Percentiles rank a stretch among this genome's conserved stretches.
These are phyloP conservation scores for Drosophila tristis DNA, from an alignment of 1,140 invertebrate species.

Conservation along the genomic window DNA sequence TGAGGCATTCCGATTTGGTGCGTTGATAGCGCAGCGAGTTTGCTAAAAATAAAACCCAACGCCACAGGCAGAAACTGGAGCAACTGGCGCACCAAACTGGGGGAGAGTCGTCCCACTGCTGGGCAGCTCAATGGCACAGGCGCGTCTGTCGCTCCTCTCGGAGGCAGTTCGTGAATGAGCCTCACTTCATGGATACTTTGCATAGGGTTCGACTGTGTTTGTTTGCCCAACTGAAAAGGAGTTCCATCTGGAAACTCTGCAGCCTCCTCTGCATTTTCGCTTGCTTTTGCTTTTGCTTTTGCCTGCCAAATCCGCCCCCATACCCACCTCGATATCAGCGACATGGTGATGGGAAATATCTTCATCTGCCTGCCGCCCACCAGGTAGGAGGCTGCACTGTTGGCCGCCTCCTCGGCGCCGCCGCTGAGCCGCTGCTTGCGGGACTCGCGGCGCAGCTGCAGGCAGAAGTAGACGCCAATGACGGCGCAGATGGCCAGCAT, in stretches of 20 bases:
- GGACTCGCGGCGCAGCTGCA: conserved; percentile 82
- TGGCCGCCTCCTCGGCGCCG: conserved; percentile 71
- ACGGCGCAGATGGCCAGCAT: conserved; percentile 90
- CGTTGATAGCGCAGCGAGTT: conserved; percentile 55
- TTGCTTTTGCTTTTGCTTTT: too few species aligned
- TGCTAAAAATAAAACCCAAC: conserved; percentile 44
- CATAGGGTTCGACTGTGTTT: too few species aligned
- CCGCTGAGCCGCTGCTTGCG: conserved; percentile 86
- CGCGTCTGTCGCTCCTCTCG: too few species aligned
- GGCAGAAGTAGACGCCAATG: conserved; percentile 92
- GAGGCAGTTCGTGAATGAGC: too few species aligned
- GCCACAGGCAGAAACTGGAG: conserved; percentile 35
- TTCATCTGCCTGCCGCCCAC: conserved; percentile 93
- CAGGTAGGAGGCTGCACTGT: conserved; percentile 88
- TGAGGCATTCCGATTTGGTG: conserved; percentile 68
- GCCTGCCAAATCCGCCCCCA: too few species aligned
- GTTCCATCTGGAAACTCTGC: too few species aligned
- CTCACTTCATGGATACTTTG: too few species aligned
- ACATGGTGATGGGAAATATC: conserved; percentile 91
- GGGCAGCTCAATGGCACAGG: not conserved
- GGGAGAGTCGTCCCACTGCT: not conserved
- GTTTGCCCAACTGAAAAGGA: too few species aligned
- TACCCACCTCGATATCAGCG: conserved; percentile 90
- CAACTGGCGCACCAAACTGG: conserved; percentile 21
- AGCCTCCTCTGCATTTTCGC: too few species aligned